Evolutionary conservation across 2,888 invertebrate species (phyloP).

Genomic region (Halocaridina rubra): DNA sequence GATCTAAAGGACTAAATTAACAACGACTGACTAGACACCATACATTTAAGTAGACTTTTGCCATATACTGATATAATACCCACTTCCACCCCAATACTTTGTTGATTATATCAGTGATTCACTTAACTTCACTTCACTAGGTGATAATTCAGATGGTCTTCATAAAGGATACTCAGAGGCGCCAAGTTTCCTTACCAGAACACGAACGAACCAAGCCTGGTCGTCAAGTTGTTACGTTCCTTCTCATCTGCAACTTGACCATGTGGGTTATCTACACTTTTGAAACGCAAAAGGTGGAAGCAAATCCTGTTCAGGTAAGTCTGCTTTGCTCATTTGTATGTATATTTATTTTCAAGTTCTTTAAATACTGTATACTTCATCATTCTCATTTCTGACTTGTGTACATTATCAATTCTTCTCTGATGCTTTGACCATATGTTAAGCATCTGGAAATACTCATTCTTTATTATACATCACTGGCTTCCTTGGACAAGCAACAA

Average conservation of each 20-base stretch:
- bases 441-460: too few relatives aligned
- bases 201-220: slow-evolving; percentile 95
- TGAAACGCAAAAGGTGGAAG: slow-evolving; percentile 92
- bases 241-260: slow-evolving; percentile 93
- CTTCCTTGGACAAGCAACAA: too few relatives aligned
- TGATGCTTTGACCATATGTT: too few relatives aligned
- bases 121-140: slow-evolving; percentile 68
- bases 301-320: slow-evolving; percentile 83
- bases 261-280: slow-evolving; percentile 97
- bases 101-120: neutral
- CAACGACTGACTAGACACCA: too few relatives aligned
- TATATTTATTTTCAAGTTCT: neutral
- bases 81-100: neutral
- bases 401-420: too few relatives aligned
- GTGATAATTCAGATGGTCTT: slow-evolving; percentile 93
- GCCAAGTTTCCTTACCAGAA: slow-evolving; percentile 89
- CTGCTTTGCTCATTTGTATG: too few relatives aligned
- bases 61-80: too few relatives aligned
- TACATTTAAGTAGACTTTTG: too few relatives aligned
- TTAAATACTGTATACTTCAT: too few relatives aligned
- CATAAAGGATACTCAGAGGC: slow-evolving; percentile 91
- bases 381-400: too few relatives aligned
- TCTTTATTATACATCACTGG: too few relatives aligned
- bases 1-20: too few relatives aligned
- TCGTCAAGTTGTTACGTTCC: slow-evolving; percentile 93